These are phyloP conservation scores for Parus major DNA, from an alignment of 2,113 vertebrate genomes.

Conservation along the genomic window DNA sequence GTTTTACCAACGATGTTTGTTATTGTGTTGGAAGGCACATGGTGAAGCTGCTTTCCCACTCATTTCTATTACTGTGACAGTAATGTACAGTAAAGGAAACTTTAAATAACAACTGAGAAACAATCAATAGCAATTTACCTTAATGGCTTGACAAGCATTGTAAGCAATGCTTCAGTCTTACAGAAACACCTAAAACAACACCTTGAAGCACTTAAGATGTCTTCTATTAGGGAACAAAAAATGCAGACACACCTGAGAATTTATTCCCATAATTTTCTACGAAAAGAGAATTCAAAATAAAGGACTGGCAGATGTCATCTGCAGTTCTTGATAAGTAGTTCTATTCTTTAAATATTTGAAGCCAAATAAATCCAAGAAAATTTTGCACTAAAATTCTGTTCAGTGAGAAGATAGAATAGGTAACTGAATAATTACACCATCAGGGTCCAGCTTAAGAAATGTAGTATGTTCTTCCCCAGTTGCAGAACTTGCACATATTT, in stretches of 20 bases:
- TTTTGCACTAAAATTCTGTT: background rate
- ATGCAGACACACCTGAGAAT: background rate
- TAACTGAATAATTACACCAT: background rate
- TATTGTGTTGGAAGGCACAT: background rate
- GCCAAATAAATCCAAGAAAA: background rate
- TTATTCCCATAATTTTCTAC: background rate
- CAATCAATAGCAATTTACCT: background rate
- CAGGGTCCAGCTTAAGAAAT: background rate
- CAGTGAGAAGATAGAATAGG: background rate
- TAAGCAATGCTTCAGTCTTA: background rate
- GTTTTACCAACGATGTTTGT: background rate
- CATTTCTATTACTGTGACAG: background rate
- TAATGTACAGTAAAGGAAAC: background rate
- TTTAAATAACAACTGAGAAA: background rate
- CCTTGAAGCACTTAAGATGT: background rate
- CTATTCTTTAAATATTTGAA: background rate
- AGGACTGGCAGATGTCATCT: background rate
- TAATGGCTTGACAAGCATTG: background rate
- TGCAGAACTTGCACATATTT: background rate
- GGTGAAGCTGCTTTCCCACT: background rate
- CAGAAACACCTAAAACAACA: background rate
- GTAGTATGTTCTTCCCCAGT: rapidly evolving
- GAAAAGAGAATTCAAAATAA: background rate
- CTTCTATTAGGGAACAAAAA: background rate
- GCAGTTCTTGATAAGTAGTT: background rate